Evolutionary conservation across 2,113 vertebrate genomes (phyloP).

Genomic region (Ibidorhyncha struthersii): DNA sequence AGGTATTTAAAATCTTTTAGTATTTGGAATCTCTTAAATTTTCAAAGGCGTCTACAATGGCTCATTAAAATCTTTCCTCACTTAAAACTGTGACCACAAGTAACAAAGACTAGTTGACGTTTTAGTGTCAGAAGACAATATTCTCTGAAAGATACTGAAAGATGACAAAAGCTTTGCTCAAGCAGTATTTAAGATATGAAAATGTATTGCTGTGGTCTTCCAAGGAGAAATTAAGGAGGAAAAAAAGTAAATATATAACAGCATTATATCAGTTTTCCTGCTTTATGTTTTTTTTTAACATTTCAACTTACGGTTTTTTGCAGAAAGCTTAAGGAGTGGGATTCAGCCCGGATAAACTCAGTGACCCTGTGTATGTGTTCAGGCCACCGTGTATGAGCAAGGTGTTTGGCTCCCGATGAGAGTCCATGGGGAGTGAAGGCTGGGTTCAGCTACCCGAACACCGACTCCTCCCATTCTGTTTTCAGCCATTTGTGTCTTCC

Average conservation of each 20-base stretch:
- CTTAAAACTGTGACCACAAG: not conserved
- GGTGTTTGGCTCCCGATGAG: fast-evolving
- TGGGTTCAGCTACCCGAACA: not conserved
- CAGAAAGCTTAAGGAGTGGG: not conserved
- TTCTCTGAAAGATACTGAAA: not conserved
- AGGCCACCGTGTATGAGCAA: not conserved
- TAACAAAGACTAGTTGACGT: not conserved
- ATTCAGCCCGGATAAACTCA: not conserved
- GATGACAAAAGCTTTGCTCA: not conserved
- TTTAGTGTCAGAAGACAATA: not conserved
- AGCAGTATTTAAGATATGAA: not conserved
- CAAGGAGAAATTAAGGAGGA: not conserved
- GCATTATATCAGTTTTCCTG: not conserved
- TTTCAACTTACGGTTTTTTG: not conserved
- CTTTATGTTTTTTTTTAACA: not conserved
- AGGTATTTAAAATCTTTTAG: not conserved
- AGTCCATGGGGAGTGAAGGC: fast-evolving
- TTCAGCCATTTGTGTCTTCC: not conserved
- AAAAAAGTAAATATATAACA: not conserved
- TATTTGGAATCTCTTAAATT: not conserved
- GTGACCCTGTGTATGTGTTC: fast-evolving
- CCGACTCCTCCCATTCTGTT: not conserved
- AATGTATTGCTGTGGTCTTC: not conserved
- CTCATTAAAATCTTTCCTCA: not conserved
- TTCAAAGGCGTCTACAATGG: not conserved